These are phyloP conservation scores for Troglohyphantes excavatus DNA, from an alignment of 2,888 invertebrate genomes.

Conservation along the genomic window DNA sequence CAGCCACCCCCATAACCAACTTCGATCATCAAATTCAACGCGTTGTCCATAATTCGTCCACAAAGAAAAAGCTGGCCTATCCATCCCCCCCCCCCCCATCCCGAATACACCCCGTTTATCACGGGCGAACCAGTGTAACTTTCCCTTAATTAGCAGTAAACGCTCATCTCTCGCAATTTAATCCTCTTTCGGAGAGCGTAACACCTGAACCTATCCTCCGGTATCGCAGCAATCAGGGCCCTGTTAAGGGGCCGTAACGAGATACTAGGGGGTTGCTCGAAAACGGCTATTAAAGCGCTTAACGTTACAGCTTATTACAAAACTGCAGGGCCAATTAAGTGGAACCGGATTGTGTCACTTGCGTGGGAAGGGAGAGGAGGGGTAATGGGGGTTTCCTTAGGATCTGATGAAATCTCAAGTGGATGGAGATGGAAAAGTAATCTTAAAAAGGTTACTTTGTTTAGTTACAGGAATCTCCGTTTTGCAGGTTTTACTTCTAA, in stretches of 20 bases:
- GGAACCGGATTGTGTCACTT: constrained; percentile 31
- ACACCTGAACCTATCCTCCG: constrained; percentile 42
- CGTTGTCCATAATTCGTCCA: no score
- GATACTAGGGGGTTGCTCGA: constrained; percentile 24
- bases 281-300: constrained; percentile 71
- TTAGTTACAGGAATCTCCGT: no score
- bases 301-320: constrained; percentile 61
- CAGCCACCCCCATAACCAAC: neutral
- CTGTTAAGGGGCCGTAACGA: constrained; percentile 37
- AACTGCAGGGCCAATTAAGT: constrained; percentile 46
- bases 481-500: no score
- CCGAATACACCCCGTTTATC: constrained; percentile 16
- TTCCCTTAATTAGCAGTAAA: constrained; percentile 69
- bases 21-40: neutral
- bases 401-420: neutral
- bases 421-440: no score
- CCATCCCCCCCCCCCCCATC: neutral
- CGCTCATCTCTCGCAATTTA: constrained; percentile 51
- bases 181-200: constrained; percentile 18
- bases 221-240: constrained; percentile 25
- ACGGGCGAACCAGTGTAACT: constrained; percentile 30
- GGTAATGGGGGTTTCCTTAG: neutral
- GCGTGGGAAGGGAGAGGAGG: neutral
- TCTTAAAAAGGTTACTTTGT: no score
- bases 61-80: no score